A percentile compares a stretch with the other conserved stretches of the same genome.
Evolutionary conservation across 2,113 vertebrate species (phyloP).

Genomic region (Centropus bengalensis): DNA sequence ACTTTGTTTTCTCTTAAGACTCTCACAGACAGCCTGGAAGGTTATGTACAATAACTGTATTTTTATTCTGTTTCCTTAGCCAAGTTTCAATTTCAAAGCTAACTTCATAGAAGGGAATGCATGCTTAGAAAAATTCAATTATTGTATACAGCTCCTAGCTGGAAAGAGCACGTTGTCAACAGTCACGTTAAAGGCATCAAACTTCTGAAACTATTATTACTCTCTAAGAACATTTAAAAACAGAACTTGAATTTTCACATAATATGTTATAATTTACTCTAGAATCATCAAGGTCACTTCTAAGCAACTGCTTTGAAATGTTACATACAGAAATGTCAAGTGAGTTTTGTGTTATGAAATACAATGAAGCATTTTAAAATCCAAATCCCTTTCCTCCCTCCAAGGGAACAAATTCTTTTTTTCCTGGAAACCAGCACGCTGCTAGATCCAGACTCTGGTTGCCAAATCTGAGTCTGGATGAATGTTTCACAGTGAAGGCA

Average conservation of each 20-base stretch:
- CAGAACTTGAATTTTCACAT: background rate
- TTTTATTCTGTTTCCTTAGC: background rate
- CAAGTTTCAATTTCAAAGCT: background rate
- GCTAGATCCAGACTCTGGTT: background rate
- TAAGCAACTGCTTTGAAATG: conserved; percentile 3
- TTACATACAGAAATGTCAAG: background rate
- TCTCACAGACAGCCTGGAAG: background rate
- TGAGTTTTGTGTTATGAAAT: background rate
- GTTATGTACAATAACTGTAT: background rate
- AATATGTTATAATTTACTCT: background rate
- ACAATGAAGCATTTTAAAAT: conserved; percentile 17
- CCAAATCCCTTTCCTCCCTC: background rate
- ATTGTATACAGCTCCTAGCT: background rate
- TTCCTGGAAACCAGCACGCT: conserved; percentile 26
- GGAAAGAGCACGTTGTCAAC: background rate
- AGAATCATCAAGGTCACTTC: background rate
- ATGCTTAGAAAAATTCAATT: background rate
- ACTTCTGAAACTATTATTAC: background rate
- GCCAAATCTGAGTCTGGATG: conserved; percentile 32
- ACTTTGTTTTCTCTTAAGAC: background rate
- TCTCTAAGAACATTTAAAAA: background rate
- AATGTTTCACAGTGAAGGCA: conserved; percentile 16
- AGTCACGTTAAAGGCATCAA: background rate
- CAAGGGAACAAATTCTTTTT: conserved; percentile 22
- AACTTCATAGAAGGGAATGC: background rate